Evolutionary conservation across 2,113 vertebrate species (phyloP), one percentile per base, ranked within the genome.

Genomic region (Trematomus loennbergii): DNA sequence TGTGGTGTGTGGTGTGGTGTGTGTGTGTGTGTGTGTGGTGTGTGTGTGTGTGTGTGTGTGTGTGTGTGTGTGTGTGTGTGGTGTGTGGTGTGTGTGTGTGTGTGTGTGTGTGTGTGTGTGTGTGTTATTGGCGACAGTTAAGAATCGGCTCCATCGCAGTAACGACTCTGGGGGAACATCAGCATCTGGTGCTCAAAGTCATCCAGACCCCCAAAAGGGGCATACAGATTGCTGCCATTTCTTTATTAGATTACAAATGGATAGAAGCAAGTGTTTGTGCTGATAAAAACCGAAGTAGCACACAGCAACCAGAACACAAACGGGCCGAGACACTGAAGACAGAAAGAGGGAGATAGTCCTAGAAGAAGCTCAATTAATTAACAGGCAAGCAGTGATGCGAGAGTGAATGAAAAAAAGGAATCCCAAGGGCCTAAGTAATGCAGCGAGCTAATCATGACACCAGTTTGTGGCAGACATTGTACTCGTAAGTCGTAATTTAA

Each of bases 151-250:
- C 78, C 70, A 88, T 91, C 88, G 82, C 66, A 5, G 74, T 88
- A 91, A 91, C 62, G 81, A 89, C 91, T 92, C 83, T 80, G 59
- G 89, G 89, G 91, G 78, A 85, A 88, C 87, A 90, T 92, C 89
- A 91, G 87, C 91, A 93, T 93, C 93, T 92, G 93, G 91, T 91
- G 86, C 88, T 93, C 91, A 94, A 94, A 92, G 88, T 92, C 91
- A 90, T 87, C 82, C 87, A 88, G 83, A 85, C 78, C 84, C 86
- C 82, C 50, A 60, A 83, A 88, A 88, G 88, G 84, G 91, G 75
- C 78, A 20, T 71, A 75, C 84, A 90, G 82, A 91, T 84, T 86
- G 87, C 83, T 90, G 86, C 87, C 89, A 91, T 91, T 88, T 86
- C 80, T 89, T 88, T 90, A 91, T 90, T 89, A 86, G 78, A 86